Evolutionary conservation across 2,888 invertebrate genomes (phyloP).

Genomic region (Mythimna lalbum): DNA sequence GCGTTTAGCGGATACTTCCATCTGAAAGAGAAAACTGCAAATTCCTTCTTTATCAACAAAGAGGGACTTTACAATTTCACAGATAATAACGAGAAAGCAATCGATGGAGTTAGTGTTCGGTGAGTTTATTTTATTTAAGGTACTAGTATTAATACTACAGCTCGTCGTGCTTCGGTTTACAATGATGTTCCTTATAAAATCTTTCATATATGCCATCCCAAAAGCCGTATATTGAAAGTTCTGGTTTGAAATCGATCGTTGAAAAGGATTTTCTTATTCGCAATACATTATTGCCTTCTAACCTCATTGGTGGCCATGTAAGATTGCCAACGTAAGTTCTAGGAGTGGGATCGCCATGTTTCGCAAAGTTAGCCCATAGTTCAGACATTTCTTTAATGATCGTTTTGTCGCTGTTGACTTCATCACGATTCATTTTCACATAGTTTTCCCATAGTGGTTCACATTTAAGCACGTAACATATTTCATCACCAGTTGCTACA

Average conservation of each 20-base stretch:
- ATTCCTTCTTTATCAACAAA: slow-evolving; percentile 81
- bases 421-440: slow-evolving; percentile 69
- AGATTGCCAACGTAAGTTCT: slow-evolving; percentile 62
- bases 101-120: slow-evolving; percentile 83
- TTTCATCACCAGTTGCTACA: slow-evolving; percentile 87
- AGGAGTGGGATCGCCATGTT: slow-evolving; percentile 82
- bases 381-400: slow-evolving; percentile 81
- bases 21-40: slow-evolving; percentile 80
- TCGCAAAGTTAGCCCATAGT: slow-evolving; percentile 89
- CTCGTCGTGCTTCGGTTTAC: slow-evolving; percentile 76
- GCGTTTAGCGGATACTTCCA: slow-evolving; percentile 72
- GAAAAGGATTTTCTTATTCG: slow-evolving; percentile 73
- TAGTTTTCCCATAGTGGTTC: slow-evolving; percentile 83
- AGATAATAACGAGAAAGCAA: slow-evolving; percentile 85
- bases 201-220: slow-evolving; percentile 80
- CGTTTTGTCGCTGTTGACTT: slow-evolving; percentile 74
- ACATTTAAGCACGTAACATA: slow-evolving; percentile 87
- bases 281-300: slow-evolving; percentile 72
- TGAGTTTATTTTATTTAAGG: slow-evolving; percentile 60
- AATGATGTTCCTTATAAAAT: slow-evolving; percentile 74
- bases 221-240: slow-evolving; percentile 78
- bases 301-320: slow-evolving; percentile 78
- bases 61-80: slow-evolving; percentile 76
- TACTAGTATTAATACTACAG: slow-evolving; percentile 62
- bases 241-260: slow-evolving; percentile 69